phyloP scores from a whole-genome alignment of 2,113 vertebrate species.

The Marmota monax region DNA sequence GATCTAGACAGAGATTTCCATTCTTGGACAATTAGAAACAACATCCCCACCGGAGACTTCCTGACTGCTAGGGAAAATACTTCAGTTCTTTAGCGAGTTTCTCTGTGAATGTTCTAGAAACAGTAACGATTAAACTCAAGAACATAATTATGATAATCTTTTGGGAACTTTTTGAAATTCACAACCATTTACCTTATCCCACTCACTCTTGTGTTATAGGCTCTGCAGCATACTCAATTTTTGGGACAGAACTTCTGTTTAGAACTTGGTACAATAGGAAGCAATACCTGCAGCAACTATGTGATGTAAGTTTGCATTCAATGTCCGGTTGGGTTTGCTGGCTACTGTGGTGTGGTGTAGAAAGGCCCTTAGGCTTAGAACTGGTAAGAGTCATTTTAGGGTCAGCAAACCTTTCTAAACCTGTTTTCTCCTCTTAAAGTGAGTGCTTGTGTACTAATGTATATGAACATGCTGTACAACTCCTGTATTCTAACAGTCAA shows the following conservation, averaged over 20 bases:
- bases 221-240: constrained; percentile 92
- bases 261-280: not conserved
- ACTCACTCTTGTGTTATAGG: constrained; percentile 80
- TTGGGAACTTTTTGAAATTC: constrained; percentile 16
- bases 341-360: not conserved
- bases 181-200: not conserved
- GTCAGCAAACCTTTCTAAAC: not conserved
- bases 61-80: not conserved
- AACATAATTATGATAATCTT: not conserved
- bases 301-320: constrained; percentile 58
- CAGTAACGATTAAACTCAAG: not conserved
- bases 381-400: not conserved
- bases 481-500: too few relatives aligned
- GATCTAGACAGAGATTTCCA: not conserved
- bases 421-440: not conserved
- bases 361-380: not conserved
- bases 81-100: not conserved
- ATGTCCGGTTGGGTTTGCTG: not conserved
- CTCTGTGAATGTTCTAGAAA: not conserved
- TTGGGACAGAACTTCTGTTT: constrained; percentile 87
- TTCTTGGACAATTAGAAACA: not conserved
- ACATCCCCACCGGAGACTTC: not conserved
- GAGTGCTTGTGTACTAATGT: not conserved
- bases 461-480: not conserved
- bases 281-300: not conserved